These are phyloP conservation scores for Micrasema minimum DNA, from an alignment of 1,140 invertebrate genomes.

Conservation along the genomic window DNA sequence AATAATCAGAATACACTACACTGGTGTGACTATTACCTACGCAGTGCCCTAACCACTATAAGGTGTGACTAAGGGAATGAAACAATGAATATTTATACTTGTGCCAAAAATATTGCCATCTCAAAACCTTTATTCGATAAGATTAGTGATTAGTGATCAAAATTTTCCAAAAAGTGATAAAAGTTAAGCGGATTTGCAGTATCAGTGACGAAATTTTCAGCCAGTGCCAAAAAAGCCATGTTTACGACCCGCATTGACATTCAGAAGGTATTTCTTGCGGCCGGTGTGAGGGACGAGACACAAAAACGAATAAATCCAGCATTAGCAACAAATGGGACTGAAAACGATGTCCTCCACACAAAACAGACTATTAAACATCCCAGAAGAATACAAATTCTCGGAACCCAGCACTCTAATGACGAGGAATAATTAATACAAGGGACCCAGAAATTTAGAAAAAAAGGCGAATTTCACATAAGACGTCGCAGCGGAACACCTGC, in stretches of 20 bases:
- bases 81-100: too few species aligned
- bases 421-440: slow-evolving; percentile 51
- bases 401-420: slow-evolving; percentile 48
- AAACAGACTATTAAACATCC: slow-evolving; percentile 35
- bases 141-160: too few species aligned
- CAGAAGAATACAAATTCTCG: slow-evolving; percentile 33
- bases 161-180: too few species aligned
- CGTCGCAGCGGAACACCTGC: slow-evolving; percentile 48
- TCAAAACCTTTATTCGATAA: too few species aligned
- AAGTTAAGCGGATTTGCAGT: too few species aligned
- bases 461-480: slow-evolving; percentile 36
- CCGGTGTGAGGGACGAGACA: not conserved
- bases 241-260: slow-evolving; percentile 9
- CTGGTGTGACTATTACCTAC: too few species aligned
- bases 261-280: slow-evolving; percentile 5
- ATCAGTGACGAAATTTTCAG: too few species aligned
- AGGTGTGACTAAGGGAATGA: too few species aligned
- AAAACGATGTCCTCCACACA: too few species aligned
- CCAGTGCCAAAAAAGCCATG: slow-evolving; percentile 1
- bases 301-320: slow-evolving; percentile 28
- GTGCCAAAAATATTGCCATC: too few species aligned
- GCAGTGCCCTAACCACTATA: too few species aligned
- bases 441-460: slow-evolving; percentile 35
- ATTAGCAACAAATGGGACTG: slow-evolving; percentile 28
- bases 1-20: too few species aligned